Evolutionary conservation across 2,888 invertebrate species (phyloP), one percentile per base, ranked within the genome.

Genomic region (Loripinus fragilis): DNA sequence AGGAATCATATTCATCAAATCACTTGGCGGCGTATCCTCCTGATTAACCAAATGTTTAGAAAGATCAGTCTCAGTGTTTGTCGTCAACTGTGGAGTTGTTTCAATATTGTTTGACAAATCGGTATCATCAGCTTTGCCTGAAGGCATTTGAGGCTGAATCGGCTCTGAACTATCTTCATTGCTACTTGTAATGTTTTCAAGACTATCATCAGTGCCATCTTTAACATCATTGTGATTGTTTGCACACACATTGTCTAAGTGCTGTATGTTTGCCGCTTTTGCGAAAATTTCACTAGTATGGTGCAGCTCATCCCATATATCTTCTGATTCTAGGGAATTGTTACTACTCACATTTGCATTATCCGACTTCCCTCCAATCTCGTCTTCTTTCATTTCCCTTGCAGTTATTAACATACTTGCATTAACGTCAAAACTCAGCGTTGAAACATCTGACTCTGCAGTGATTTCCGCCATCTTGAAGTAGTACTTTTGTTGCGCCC

Each of bases 261-360:
- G n/a, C n/a, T 20, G 15, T 17, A 20, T 20, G 20, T 20, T 45
- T 45, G 8, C 20, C 38, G 12, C 12, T 38, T 38, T 38, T 12
- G 38, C 5, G 5, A 8, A 5, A 8, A 38, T 8, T 38, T 38
- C 38, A 8, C 12, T 12, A 5, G 38, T 38, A 12, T 8, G 8
- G 8, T 45, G 7, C 20, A 45, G 1, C 33, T 60, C 60, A 60
- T 30, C 28, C 10, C 10, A 2, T 2, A 60, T 33, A 33, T 33
- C 60, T 10, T 60, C 60, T 33, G 60, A 60, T 60, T 60, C 60
- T 33, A 60, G 17, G 1, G 60, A 60, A 60, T 60, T 60, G 17
- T 60, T 60, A 20, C 60, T 60, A 60, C 60, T 60, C 33, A 60
- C 60, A 33, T 60, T 60, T 1, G 60, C 60, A 20, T 60, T 33